Conservation (phyloP, 2,113 vertebrate genomes). For the Pygoscelis adeliae region DNA sequence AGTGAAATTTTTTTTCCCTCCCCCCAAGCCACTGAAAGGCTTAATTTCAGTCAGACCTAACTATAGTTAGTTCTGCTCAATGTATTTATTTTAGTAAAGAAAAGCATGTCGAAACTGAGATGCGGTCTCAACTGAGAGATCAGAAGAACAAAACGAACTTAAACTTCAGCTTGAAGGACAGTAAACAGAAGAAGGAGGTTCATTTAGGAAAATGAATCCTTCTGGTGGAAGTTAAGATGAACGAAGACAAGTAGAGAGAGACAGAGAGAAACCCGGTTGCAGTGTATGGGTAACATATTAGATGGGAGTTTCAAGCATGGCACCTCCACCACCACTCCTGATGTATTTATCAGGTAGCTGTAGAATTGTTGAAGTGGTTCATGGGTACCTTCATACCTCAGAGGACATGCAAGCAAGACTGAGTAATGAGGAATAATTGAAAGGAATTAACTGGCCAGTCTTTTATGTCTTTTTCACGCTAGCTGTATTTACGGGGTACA, state of each 20-base stretch:
- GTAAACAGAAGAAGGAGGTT: background rate
- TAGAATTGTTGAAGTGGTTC: background rate
- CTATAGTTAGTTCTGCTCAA: background rate
- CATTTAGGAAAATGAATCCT: background rate
- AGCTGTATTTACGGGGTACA: background rate
- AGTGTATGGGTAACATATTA: background rate
- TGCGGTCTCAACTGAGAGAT: background rate
- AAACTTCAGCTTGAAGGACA: background rate
- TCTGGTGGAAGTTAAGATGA: background rate
- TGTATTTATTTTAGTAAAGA: background rate
- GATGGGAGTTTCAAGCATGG: background rate
- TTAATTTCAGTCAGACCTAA: background rate
- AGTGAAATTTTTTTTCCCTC: background rate
- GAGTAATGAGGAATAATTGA: background rate
- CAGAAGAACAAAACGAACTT: background rate
- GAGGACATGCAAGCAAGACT: background rate
- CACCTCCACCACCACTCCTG: background rate
- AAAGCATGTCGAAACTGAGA: background rate
- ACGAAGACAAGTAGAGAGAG: background rate
- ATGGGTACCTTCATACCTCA: background rate
- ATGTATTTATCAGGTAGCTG: accelerated
- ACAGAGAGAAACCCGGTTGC: background rate
- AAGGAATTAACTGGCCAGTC: background rate
- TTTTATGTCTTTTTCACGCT: background rate
- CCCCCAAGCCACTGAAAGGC: background rate